Evolutionary conservation across 2,888 invertebrate genomes (phyloP), one percentile per base, ranked within the genome.

Genomic region (Orthosia gracilis): DNA sequence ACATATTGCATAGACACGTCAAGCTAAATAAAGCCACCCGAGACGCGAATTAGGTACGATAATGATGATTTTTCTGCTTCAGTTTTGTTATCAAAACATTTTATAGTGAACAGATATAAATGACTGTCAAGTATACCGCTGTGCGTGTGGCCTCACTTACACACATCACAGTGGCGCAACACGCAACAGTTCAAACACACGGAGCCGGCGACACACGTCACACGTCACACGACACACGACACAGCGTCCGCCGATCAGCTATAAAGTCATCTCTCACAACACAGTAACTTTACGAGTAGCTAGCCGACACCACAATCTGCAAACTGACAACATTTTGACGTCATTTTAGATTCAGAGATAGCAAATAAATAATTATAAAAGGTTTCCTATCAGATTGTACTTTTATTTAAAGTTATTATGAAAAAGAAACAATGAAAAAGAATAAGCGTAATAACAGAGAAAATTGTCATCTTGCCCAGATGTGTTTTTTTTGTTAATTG

Each of bases 281-380:
- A 85, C 85, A 81, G 84, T 87, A 80, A 89, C 85, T 85, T 83
- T 84, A 87, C 76, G 61, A 82, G 82, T 69, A 82, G 64, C 69
- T 58, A 63, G 67, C 76, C 82, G 84, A 81, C 61, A 61, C 73
- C 83, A 84, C 84, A 85, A 71, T 61, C 84, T 82, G 82, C 84
- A 85, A 69, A 62, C 13, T 71, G 9, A 0, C 40, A 2, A 7
- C 4, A 31, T 21, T 17, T 2, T 11, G 49, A 40, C 40, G n/a
- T 47, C 11, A 4, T 45, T 54, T 18, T 31, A 21, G 7, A 5
- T 2, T n/a, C 7, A 59, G 26, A 21, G 3, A 18, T 21, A 31
- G 1, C 21, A 4, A 68, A 13, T 17, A 7, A 47, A 62, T n/a
- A 61, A 67, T 7, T n/a, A 47, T 47, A 12, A 26, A n/a, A 26